Percentiles rank a stretch among this genome's conserved stretches.
phyloP scores from a whole-genome alignment of 1,140 invertebrate species.

The Philopotamus ludificatus region DNA sequence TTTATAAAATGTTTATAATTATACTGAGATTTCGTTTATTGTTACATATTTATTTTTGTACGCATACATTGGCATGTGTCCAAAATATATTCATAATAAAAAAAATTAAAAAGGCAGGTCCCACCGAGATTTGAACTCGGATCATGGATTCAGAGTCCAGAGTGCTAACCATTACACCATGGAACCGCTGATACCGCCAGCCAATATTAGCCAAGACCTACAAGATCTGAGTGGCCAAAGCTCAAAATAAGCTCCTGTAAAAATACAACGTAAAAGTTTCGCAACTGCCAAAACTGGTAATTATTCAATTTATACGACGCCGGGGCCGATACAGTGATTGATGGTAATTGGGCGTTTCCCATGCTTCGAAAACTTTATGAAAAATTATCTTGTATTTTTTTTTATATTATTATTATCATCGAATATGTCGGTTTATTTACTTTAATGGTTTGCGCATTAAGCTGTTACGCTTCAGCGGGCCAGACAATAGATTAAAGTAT shows the following conservation, averaged over 20 bases:
- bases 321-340: constrained; percentile 11
- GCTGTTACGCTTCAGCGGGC: constrained; percentile 15
- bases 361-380: constrained; percentile 21
- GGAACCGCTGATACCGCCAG: too few species aligned
- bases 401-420: background rate
- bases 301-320: constrained; percentile 21
- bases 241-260: too few species aligned
- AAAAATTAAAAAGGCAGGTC: too few species aligned
- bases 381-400: constrained; percentile 19
- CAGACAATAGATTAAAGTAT: background rate
- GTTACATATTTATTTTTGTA: too few species aligned
- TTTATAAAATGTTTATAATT: too few species aligned
- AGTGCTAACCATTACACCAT: constrained; percentile 81
- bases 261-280: too few species aligned
- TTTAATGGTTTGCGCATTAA: constrained; percentile 15
- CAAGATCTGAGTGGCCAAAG: too few species aligned
- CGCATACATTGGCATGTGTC: too few species aligned
- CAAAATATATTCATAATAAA: too few species aligned
- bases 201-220: too few species aligned
- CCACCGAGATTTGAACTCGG: constrained; percentile 73
- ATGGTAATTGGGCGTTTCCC: constrained; percentile 26
- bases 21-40: too few species aligned
- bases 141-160: constrained; percentile 81
- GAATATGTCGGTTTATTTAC: constrained; percentile 27
- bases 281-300: too few species aligned